These are phyloP conservation scores for Pipistrellus nathusii DNA, from an alignment of 2,797 vertebrate species.

Conservation along the genomic window DNA sequence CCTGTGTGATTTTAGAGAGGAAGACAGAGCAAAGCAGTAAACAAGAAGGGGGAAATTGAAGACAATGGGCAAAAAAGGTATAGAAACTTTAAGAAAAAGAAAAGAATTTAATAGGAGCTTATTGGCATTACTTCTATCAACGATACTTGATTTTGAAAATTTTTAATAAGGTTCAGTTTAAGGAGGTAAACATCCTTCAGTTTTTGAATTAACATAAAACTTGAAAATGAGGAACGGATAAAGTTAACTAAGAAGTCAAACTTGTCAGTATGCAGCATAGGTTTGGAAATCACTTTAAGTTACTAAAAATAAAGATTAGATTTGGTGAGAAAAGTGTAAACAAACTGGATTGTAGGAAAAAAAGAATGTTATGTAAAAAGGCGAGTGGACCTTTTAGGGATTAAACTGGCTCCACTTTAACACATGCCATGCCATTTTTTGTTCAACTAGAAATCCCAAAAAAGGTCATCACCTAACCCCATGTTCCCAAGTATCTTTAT, in stretches of 20 bases:
- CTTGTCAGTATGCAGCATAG: neutral
- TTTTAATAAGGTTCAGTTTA: neutral
- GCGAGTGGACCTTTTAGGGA: neutral
- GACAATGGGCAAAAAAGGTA: neutral
- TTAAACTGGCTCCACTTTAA: neutral
- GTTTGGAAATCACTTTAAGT: neutral
- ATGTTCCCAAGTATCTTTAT: neutral
- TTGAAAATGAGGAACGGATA: neutral
- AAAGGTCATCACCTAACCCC: neutral
- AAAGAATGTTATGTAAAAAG: neutral
- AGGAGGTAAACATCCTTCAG: neutral
- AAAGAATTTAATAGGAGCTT: neutral
- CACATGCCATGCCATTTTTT: neutral
- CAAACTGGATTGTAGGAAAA: neutral
- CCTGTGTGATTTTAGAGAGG: neutral
- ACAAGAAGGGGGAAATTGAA: neutral
- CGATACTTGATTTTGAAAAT: neutral
- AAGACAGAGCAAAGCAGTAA: neutral
- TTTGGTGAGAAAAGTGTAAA: slow-evolving; percentile 15
- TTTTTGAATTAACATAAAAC: slow-evolving; percentile 51
- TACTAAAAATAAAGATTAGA: neutral
- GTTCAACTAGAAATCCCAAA: neutral
- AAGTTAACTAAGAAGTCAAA: neutral
- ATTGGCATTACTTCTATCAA: neutral
- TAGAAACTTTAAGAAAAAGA: slow-evolving; percentile 16